Base-by-base conservation (phyloP, 53 echinoderm and acorn worm species). In the Hippasteria phrygiana region DNA sequence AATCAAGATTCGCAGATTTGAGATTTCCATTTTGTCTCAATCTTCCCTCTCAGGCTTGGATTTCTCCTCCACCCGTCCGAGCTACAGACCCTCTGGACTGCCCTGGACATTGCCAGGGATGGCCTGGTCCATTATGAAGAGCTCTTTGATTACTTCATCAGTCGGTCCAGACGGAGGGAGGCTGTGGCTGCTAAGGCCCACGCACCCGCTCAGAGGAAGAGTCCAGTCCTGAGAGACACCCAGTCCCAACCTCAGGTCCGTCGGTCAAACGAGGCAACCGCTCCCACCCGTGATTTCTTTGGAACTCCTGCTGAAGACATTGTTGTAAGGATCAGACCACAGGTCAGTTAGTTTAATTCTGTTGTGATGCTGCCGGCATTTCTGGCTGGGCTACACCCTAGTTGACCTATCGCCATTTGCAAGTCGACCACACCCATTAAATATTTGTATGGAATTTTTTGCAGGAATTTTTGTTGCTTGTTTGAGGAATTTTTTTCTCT, bases 41-140 rank as follows among this genome's bases (percentile, higher is more conserved):
- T n/a, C n/a, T 53, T 87, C 87, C 17, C 9, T 40, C 16, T 63
- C 41, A 98, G 99, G 62, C 85, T 99, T 71, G 99, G 94, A 1
- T 29, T 99, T 38, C 54, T 82, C 40, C 88, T 99, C n/a, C 95
- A 99, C 65, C 95, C 95, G 1, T 93, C 95, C 9, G 99, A 99
- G 80, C 88, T 99, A 4, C 95, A 99, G 56, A 89, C 89, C 13
- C 92, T 99, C 12, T 99, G 99, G 99, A 90, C 62, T 17, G 90
- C 91, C 74, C 54, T 99, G 72, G 91, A 94, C 53, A 91, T 95
- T 4, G 92, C 92, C 36, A 82, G 78, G 50, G 96, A 99, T 76
- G 99, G 99, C 12, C 79, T 99, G 12, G 93, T 99, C 20, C 96
- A 99, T 54, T 95, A 92, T 47, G 94, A 89, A 46, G 99, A 99